Base-by-base conservation (phyloP, 1,140 invertebrate genomes). In the Coenobita brevimanus region DNA sequence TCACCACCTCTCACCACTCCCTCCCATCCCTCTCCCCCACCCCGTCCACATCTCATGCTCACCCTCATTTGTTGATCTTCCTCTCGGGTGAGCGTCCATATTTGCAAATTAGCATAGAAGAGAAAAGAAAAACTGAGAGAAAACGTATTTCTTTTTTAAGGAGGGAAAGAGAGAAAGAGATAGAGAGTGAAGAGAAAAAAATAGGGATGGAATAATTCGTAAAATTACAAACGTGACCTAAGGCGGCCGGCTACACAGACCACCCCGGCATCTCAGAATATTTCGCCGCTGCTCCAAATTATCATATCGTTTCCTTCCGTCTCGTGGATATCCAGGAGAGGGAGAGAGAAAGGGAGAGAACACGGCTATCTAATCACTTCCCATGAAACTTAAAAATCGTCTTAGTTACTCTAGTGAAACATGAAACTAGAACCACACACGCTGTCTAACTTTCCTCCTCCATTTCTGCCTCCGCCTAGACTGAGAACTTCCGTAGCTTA, bases 81-180 rank as follows among this genome's bases (percentile, higher is more conserved):
- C 84, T 69, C 84, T 87, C 50, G 78, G 43, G 46, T 81, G 76
- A 27, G 36, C 84, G 50, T 87, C 84, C 78, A 87, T 87, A 87
- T 80, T 87, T 67, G 84, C 84, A 87, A 87, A 87, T 87, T 87
- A 87, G 76, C 84, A 80, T 87, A 87, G 67, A 80, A 64, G 27
- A 73, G 62, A 60, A 69, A 71, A 54, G 64, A 87, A 80, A 87
- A 87, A 80, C 41, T 27, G 43, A 41, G 33, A 71, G 38, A 71
- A 79, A 86, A 69, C 62, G 46, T 83, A 54, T 73, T 27, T 82
- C 41, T 50, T 73, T 83, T 84, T 84, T 15, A 27, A 62, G 69
- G n/a, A 38, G 73, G 38, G 27, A 43, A 30, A 30, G 10, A 79
- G 30, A 24, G 38, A 81, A 41, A 62, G 43, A 78, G 36, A 41